Conservation (phyloP, 2,797 vertebrate species). For the Zalophus californianus region DNA sequence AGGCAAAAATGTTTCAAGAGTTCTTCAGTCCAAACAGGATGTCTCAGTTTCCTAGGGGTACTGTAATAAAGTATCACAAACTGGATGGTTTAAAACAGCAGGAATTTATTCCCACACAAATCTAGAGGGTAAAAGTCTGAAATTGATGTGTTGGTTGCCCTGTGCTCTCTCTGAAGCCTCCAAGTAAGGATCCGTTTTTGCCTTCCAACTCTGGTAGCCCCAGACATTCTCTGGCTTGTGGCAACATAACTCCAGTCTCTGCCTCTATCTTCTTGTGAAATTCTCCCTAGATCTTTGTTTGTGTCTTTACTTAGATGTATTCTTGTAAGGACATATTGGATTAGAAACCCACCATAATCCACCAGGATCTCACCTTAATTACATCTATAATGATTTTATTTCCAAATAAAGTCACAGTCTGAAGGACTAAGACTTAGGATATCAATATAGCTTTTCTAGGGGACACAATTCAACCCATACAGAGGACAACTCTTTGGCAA, state of each 20-base stretch:
- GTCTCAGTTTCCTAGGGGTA: neutral
- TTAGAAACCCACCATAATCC: neutral
- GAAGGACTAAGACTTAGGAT: neutral
- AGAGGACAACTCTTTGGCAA: neutral
- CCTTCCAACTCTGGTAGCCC: neutral
- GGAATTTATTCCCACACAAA: neutral
- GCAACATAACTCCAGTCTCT: neutral
- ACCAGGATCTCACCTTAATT: neutral
- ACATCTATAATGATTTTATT: neutral
- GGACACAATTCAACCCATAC: neutral
- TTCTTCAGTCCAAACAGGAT: neutral
- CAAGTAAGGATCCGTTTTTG: neutral
- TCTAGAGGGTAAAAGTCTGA: neutral
- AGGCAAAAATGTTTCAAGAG: neutral
- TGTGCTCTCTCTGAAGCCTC: neutral
- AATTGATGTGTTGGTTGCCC: neutral
- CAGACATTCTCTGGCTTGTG: neutral
- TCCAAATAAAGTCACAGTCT: constrained; percentile 6
- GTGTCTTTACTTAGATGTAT: neutral
- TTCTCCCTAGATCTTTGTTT: neutral
- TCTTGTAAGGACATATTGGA: neutral
- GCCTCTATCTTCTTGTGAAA: neutral
- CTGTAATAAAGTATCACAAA: neutral
- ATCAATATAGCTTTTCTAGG: neutral
- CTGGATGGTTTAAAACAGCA: neutral